Evolutionary conservation across 2,113 vertebrate genomes (phyloP), one percentile per base, ranked within the genome.

Genomic region (Charina bottae): DNA sequence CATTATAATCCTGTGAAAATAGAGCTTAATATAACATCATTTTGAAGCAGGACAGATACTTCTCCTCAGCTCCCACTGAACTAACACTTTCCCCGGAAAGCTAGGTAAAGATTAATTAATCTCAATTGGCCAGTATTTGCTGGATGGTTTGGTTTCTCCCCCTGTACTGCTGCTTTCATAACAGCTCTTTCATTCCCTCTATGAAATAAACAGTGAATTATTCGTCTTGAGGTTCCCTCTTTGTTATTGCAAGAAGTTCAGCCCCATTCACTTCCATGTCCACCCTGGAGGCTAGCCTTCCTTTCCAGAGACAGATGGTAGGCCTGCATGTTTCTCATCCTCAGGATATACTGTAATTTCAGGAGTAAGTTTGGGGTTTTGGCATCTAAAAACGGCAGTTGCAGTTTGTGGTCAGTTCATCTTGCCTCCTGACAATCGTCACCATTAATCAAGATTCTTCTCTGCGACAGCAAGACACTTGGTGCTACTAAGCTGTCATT

Each of bases 261-360:
- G 78, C 8, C 0, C 0, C 92, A 93, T 33, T 90, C 94, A 95
- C 92, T 96, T 94, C 92, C 92, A 42, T 59, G 46, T 9, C 83
- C 93, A 23, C 42, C 60, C 85, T 90, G 91, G 91, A 94, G 92
- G 55, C 93, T 12, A 90, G 62, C 92, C 78, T 92, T 95, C 46
- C 83, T 62, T 88, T 93, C 88, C 92, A 68, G 92, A 64, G 87
- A 89, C 59, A 78, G 88, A 88, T 19, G 56, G 55, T 24, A 5
- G 53, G 85, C 92, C 93, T 55, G 0, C 83, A 94, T 92, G 13
- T 92, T 89, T 58, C 0, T 0, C 4, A 94, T 87, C 62, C 91
- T 89, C 90, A 94, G 90, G 94, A 95, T 19, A 89, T 87, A n/a
- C n/a, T n/a, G n/a, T n/a, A 92, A 91, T 94, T 93, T 92, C 92